Evolutionary conservation across 2,888 invertebrate genomes (phyloP), one percentile per base, ranked within the genome.

Genomic region (Sphaeridia pumilis): DNA sequence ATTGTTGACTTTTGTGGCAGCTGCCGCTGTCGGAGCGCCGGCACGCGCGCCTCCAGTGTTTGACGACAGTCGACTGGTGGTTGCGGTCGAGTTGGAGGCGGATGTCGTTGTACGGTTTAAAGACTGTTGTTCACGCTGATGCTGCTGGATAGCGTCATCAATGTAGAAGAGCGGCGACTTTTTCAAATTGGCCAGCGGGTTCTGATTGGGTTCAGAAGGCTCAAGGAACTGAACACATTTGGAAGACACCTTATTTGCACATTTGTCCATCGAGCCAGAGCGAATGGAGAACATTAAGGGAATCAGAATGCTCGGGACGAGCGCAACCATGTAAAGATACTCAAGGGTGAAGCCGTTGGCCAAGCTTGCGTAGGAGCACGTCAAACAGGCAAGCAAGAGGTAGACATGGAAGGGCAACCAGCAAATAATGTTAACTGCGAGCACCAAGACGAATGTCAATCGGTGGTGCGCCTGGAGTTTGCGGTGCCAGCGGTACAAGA

Each of bases 341-440:
- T 61, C 61, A 10, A 58, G 57, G 4, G 58, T 57, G 46, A 61
- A 59, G 2, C 59, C 60, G 48, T 52, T 59, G 3, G 42, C 44
- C 36, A 58, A 42, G 17, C 55, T 50, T 2, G 58, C 45, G 31
- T 59, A 57, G 22, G 58, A 52, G 48, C 60, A 64, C 14, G 59
- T 51, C 26, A 54, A 54, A 45, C 63, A 63, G 27, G 59, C 57
- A 20, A 58, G 52, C 36, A 64, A 56, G 4, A 64, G 50, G 49
- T 60, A 64, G 36, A 54, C 35, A n/a, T 61, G 59, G 35, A 64
- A 61, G 1, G 64, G 64, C 3, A 52, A 54, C 60, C 61, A 64
- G 50, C 61, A 60, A 46, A 61, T 54, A 2, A 46, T 49, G 41
- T 64, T 60, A 7, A 64, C 53, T 1, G 54, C 55, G 7, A 64